Percentiles rank a stretch among this genome's conserved stretches.
These are phyloP conservation scores for Kuschelorhynchus macadamiae DNA, from an alignment of 2,888 invertebrate genomes.

Conservation along the genomic window DNA sequence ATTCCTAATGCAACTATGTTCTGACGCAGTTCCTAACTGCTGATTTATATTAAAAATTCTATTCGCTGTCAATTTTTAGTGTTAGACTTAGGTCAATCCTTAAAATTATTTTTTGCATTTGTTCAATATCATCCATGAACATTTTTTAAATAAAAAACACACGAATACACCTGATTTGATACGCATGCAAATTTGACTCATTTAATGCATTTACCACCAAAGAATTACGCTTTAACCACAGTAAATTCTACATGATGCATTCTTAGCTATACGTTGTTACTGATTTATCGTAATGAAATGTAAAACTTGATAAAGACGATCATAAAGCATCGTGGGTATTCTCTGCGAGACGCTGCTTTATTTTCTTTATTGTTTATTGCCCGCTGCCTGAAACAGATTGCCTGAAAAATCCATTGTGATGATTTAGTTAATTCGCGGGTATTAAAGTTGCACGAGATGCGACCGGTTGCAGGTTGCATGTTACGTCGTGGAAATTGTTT, in stretches of 20 bases:
- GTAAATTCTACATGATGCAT: slow-evolving; percentile 49
- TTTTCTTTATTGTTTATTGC: slow-evolving; percentile 56
- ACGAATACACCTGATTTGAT: not conserved
- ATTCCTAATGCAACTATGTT: no score
- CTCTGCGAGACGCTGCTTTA: slow-evolving; percentile 54
- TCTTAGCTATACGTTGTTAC: slow-evolving; percentile 46
- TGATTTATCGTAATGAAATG: slow-evolving; percentile 60
- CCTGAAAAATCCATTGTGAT: slow-evolving; percentile 49
- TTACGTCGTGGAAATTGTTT: slow-evolving; percentile 2
- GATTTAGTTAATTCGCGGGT: slow-evolving; percentile 44
- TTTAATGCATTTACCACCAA: slow-evolving; percentile 46
- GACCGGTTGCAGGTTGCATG: slow-evolving; percentile 29
- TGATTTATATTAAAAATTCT: no score
- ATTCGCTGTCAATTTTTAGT: no score
- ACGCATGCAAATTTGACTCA: slow-evolving; percentile 8
- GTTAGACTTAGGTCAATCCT: no score
- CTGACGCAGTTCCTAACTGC: no score
- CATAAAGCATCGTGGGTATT: slow-evolving; percentile 58
- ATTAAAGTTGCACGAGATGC: slow-evolving; percentile 21
- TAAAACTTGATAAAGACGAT: slow-evolving; percentile 58
- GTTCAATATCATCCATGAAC: no score
- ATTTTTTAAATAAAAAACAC: no score
- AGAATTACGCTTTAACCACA: slow-evolving; percentile 35
- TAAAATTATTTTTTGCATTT: no score
- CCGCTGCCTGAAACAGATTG: slow-evolving; percentile 45